These are phyloP conservation scores for Nymphalis io DNA, from an alignment of 1,140 invertebrate genomes.

Conservation along the genomic window DNA sequence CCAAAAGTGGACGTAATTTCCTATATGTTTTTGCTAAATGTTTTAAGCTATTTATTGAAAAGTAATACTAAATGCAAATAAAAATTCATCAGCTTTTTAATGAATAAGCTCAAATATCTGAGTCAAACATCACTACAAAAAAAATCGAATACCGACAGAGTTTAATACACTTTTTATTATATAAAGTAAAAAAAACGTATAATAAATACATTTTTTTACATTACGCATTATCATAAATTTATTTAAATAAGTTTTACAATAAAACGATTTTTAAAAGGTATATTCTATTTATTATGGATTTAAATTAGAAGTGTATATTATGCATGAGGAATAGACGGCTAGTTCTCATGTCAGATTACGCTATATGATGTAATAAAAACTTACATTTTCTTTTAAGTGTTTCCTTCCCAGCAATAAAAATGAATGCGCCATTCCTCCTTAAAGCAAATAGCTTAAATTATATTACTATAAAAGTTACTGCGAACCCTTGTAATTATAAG, in stretches of 20 bases:
- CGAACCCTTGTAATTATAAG: neutral
- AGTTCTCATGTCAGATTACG: neutral
- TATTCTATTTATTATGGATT: neutral
- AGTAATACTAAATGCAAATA: slow-evolving; percentile 1
- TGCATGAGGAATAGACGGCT: neutral
- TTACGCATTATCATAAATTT: neutral
- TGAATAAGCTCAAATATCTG: slow-evolving; percentile 15
- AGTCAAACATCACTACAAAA: slow-evolving; percentile 20
- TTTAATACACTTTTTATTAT: neutral
- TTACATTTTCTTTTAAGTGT: slow-evolving; percentile 1
- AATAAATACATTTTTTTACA: no score
- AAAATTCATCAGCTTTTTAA: slow-evolving; percentile 13
- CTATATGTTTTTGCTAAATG: slow-evolving; percentile 7
- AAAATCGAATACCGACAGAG: slow-evolving; percentile 4
- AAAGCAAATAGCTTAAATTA: slow-evolving; percentile 1
- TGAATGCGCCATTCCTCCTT: neutral
- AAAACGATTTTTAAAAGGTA: neutral
- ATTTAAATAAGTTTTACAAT: neutral
- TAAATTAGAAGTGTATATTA: neutral
- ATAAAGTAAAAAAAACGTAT: neutral
- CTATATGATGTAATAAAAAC: neutral
- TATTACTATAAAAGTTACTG: neutral
- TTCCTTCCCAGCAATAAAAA: neutral
- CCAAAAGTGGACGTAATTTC: slow-evolving; percentile 14
- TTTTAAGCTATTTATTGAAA: slow-evolving; percentile 8